Base-by-base conservation (phyloP, 2,888 invertebrate genomes). In the Mamestra brassicae region DNA sequence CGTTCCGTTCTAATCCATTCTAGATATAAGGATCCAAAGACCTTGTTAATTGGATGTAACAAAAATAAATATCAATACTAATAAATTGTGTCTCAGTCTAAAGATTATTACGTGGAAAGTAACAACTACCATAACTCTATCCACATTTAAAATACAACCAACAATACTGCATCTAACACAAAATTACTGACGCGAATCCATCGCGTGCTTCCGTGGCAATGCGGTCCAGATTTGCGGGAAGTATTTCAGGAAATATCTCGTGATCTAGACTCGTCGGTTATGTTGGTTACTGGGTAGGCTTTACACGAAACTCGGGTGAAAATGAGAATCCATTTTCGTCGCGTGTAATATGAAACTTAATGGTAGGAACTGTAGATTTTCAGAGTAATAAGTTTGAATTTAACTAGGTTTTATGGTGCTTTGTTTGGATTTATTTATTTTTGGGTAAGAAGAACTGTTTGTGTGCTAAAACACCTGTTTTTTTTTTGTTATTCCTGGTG, bases 161-260 rank as follows among this genome's bases (percentile, higher is more conserved):
- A 50, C 2, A 61, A 54, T n/a, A 76, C 45, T 45, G 34, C 17
- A 55, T 13, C 26, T 26, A 57, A 57, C 17, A 55, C n/a, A 4
- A 45, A 52, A 54, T 47, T 15, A 52, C 42, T 57, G 26, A 72
- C 15, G 42, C 15, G 47, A 77, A 57, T 71, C 42, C 58, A 60
- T 68, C 58, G 63, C 66, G 38, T 76, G 70, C 60, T 76, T 75
- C 60, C 57, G 57, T 42, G 10, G 68, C 67, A 63, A 85, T 82
- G 67, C 71, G 71, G 77, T 82, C 61, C 71, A 65, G 57, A 72
- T 85, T 82, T 72, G 70, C 71, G 52, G 76, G 15, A 74, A 74
- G 54, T 77, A 67, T 77, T 80, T 57, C 74, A 70, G 75, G 70
- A 85, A 82, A 80, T 84, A 74, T 85, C 83, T 76, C 58, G 63